These are phyloP conservation scores for Eupithecia subfuscata DNA, from an alignment of 2,888 invertebrate species.

Conservation along the genomic window DNA sequence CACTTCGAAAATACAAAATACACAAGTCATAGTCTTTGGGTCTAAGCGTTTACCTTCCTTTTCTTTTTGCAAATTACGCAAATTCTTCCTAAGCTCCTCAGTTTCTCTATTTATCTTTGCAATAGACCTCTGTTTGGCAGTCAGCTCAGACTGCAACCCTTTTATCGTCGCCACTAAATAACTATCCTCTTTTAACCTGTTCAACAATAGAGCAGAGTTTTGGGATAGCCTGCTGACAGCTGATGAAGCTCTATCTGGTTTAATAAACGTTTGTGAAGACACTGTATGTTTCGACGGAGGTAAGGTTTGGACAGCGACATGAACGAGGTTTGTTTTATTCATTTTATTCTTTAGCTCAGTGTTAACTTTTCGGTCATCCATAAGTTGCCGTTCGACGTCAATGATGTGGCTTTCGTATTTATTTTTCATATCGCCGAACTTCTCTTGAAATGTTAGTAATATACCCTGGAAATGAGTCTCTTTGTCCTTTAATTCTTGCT, in stretches of 20 bases:
- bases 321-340: slow-evolving; percentile 64
- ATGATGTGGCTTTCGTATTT: slow-evolving; percentile 90
- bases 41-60: slow-evolving; percentile 82
- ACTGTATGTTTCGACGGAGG: slow-evolving; percentile 59
- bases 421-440: slow-evolving; percentile 90
- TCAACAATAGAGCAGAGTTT: slow-evolving; percentile 79
- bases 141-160: slow-evolving; percentile 89
- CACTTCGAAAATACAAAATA: background rate
- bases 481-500: slow-evolving; percentile 88
- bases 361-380: slow-evolving; percentile 76
- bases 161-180: slow-evolving; percentile 92
- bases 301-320: slow-evolving; percentile 79
- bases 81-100: slow-evolving; percentile 90
- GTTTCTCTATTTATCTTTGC: slow-evolving; percentile 89
- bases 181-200: slow-evolving; percentile 87
- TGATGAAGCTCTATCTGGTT: slow-evolving; percentile 70
- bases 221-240: slow-evolving; percentile 82
- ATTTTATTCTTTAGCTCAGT: slow-evolving; percentile 83
- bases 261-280: slow-evolving; percentile 70
- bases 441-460: slow-evolving; percentile 88
- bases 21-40: background rate
- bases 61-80: slow-evolving; percentile 89
- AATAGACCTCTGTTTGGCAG: slow-evolving; percentile 89
- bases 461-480: slow-evolving; percentile 89
- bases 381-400: slow-evolving; percentile 87